A percentile compares a stretch with the other conserved stretches of the same genome.
Conservation (phyloP, 2,113 vertebrate species). For the Pardalotus punctatus region DNA sequence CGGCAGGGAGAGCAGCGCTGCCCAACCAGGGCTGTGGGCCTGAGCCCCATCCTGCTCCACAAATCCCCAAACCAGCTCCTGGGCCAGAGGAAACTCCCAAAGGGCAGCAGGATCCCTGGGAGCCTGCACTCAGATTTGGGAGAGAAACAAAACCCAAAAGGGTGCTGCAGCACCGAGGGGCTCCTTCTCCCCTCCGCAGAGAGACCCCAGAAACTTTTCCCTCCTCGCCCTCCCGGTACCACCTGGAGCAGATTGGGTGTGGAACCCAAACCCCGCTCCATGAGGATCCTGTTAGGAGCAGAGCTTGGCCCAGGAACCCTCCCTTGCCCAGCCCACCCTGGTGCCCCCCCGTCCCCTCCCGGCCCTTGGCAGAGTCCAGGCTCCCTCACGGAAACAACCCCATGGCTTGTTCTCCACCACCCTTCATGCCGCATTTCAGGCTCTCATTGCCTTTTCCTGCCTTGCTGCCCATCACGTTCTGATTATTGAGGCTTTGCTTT, state of each 20-base stretch:
- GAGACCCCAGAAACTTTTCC: neutral
- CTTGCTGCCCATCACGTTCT: constrained; percentile 66
- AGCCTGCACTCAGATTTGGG: neutral
- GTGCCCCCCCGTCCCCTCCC: neutral
- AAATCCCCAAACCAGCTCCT: neutral
- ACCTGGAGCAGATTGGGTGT: neutral
- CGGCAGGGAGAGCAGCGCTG: neutral
- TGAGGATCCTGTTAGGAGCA: constrained; percentile 33
- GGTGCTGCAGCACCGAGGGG: rapidly evolving
- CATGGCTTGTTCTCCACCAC: constrained; percentile 63
- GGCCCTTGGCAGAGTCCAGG: constrained; percentile 57
- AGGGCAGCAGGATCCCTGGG: neutral
- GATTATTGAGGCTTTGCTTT: constrained; percentile 63
- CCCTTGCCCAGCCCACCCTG: neutral
- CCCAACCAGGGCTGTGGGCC: neutral
- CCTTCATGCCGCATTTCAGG: constrained; percentile 58
- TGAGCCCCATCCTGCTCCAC: neutral
- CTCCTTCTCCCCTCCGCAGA: neutral
- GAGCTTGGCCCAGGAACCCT: constrained; percentile 28
- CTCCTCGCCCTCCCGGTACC: neutral
- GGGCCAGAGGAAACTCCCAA: neutral
- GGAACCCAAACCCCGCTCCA: constrained; percentile 49
- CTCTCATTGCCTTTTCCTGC: constrained; percentile 43
- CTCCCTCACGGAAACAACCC: constrained; percentile 68
- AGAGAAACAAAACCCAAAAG: neutral